Percentiles rank a stretch among this genome's conserved stretches.
phyloP scores from a whole-genome alignment of 2,113 vertebrate genomes.

The Hippopotamus amphibius region DNA sequence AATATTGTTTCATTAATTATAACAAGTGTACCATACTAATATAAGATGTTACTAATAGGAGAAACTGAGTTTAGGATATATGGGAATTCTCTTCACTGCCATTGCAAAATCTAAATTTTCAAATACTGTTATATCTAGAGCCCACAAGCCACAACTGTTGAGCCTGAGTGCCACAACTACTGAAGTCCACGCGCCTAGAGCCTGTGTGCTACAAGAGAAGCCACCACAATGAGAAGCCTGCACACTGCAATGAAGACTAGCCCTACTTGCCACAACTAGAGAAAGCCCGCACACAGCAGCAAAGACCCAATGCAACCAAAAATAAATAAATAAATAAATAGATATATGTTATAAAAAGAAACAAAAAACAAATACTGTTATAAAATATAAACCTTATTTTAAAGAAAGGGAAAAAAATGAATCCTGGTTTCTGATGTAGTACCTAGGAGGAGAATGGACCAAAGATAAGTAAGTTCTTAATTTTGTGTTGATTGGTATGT shows the following conservation, averaged over 20 bases:
- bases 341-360: no score
- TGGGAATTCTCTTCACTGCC: neutral
- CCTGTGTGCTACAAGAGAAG: no score
- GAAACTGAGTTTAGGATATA: neutral
- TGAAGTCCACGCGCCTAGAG: no score
- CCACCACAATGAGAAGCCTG: no score
- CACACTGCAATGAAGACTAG: no score
- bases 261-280: no score
- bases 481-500: neutral
- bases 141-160: no score
- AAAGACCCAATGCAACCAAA: no score
- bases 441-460: neutral
- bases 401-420: neutral
- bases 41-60: neutral
- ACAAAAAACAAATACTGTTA: neutral
- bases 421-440: neutral
- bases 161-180: no score
- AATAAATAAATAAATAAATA: no score
- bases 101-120: neutral
- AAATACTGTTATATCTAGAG: neutral
- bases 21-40: neutral
- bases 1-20: neutral
- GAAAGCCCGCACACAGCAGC: no score
- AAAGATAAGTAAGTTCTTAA: neutral
- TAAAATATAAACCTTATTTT: neutral